Evolutionary conservation across 2,797 vertebrate species (phyloP), one percentile per base, ranked within the genome.

Genomic region (Telmatherina bonti): DNA sequence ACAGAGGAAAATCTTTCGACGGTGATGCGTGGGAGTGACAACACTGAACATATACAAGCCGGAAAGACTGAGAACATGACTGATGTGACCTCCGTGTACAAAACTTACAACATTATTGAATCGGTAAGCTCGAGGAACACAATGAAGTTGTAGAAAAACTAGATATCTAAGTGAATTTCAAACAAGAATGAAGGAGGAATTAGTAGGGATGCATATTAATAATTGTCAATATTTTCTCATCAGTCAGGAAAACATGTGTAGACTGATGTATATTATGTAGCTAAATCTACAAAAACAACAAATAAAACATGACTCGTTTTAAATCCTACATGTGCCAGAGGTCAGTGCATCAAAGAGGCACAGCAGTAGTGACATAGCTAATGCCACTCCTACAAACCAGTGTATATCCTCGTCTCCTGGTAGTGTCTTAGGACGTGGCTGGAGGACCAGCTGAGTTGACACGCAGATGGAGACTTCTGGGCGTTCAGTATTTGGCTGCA

Each of bases 361-460:
- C 82, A 79, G 79, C 74, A 84, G 79, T 47, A 51, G 92, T 81
- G 88, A 73, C 80, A 73, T 45, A 47, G 68, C 70, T 84, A 85
- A 84, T 75, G 87, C 84, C 92, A 87, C 90, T 82, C 82, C 89
- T 85, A 86, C 86, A 82, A 92, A 90, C 93, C 92, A 94, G 93
- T 93, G 93, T 91, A 92, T 88, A 85, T 88, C 88, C 79, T 84
- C 0, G 73, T 90, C 89, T 79, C 84, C 61, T 27, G 82, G 83
- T 77, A 67, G 84, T 77, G 86, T 91, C 59, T 54, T 24, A 36
- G 35, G 55, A 72, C 78, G 82, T 67, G 74, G 68, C 26, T 8
- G 2, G 76, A 84, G 45, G 41, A 70, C 81, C 81, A 70, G 80
- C 62, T 35, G 78, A 58, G 68, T 20, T 7, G 31, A 72, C 77